These are phyloP conservation scores for Suncus etruscus DNA, from an alignment of 2,113 vertebrate species.

Conservation along the genomic window DNA sequence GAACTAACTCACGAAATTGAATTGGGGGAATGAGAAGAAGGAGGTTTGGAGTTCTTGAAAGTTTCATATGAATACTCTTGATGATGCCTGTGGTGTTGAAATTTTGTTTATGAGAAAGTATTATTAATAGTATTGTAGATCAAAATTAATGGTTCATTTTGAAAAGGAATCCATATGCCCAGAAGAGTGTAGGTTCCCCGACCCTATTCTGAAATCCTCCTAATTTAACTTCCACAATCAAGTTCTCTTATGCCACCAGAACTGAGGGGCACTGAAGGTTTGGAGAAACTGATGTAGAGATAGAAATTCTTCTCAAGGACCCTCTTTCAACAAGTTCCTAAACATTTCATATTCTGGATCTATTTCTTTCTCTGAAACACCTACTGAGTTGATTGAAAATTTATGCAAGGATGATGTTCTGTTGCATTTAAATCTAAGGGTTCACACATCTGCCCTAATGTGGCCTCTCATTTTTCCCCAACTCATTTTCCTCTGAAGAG, in stretches of 20 bases:
- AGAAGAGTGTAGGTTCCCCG: background rate
- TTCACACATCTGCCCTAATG: slow-evolving; percentile 5
- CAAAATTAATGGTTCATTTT: no score
- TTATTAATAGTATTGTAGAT: no score
- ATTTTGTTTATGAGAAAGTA: no score
- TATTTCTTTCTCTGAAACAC: slow-evolving; percentile 63
- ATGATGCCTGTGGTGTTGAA: no score
- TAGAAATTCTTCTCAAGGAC: slow-evolving; percentile 8
- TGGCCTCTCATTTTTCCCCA: slow-evolving; percentile 11
- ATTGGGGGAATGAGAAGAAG: no score
- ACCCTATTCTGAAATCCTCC: background rate
- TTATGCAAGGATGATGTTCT: slow-evolving; percentile 63
- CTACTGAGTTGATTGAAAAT: slow-evolving; percentile 70
- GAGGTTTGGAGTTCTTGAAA: no score
- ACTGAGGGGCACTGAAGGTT: background rate
- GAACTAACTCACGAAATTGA: no score
- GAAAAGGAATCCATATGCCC: background rate
- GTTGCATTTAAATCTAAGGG: slow-evolving; percentile 45
- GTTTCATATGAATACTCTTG: no score
- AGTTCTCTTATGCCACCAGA: background rate
- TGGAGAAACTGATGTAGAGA: background rate
- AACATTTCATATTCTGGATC: slow-evolving; percentile 65
- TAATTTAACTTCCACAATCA: background rate
- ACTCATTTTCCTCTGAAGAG: slow-evolving; percentile 45
- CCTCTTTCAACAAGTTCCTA: slow-evolving; percentile 40